Evolutionary conservation across 1,140 invertebrate species (phyloP).

Genomic region (Leptopilina boulardi): DNA sequence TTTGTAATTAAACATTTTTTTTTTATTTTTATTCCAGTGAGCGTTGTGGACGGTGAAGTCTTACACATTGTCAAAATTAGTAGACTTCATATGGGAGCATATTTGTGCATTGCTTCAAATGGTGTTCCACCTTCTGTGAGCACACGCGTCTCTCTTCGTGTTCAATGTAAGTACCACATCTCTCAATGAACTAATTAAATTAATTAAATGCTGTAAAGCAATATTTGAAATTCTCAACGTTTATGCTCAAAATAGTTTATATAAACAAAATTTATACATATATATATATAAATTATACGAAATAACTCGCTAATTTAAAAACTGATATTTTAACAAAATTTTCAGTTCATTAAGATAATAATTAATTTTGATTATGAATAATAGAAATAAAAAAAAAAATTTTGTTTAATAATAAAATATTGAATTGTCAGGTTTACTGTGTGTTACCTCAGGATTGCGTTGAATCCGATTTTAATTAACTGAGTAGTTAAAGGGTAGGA

Average conservation of each 20-base stretch:
- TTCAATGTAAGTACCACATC: slow-evolving; percentile 89
- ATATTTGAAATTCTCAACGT: not conserved
- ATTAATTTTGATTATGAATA: too few relatives aligned
- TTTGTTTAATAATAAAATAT: not conserved
- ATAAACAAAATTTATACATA: too few relatives aligned
- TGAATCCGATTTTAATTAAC: slow-evolving; percentile 9
- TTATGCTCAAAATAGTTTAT: too few relatives aligned
- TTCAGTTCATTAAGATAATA: too few relatives aligned
- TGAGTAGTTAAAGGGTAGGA: slow-evolving; percentile 17
- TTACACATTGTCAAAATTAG: slow-evolving; percentile 92
- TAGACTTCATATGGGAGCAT: slow-evolving; percentile 92
- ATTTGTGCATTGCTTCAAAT: slow-evolving; percentile 91
- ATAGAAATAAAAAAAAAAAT: too few relatives aligned
- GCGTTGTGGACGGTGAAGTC: slow-evolving; percentile 89
- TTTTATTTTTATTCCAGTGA: slow-evolving; percentile 79
- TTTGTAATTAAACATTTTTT: too few relatives aligned
- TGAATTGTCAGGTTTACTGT: slow-evolving; percentile 19
- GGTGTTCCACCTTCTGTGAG: slow-evolving; percentile 92
- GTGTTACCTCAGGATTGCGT: not conserved
- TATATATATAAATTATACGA: too few relatives aligned
- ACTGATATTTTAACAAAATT: too few relatives aligned
- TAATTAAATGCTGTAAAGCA: not conserved
- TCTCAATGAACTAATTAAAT: slow-evolving; percentile 22
- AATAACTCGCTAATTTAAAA: too few relatives aligned
- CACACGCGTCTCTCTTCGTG: slow-evolving; percentile 87